A percentile compares a stretch with the other conserved stretches of the same genome.
Conservation (phyloP, 2,888 invertebrate genomes). For the Dryocosmus kuriphilus region DNA sequence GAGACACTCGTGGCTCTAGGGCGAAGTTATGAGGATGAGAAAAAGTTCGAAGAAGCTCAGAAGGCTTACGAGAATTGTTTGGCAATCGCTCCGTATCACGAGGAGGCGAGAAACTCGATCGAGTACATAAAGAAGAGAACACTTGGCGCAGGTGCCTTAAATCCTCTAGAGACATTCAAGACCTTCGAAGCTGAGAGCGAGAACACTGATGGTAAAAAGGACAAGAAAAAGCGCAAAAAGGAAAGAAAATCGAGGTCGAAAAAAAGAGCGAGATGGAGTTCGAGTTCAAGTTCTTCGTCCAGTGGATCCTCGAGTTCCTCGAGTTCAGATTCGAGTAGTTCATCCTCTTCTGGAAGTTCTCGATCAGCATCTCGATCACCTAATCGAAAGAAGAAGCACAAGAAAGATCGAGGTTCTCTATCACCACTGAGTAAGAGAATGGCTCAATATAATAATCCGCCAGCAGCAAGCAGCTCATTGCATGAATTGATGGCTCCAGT, state of each 20-base stretch:
- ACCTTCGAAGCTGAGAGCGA: slow-evolving; percentile 72
- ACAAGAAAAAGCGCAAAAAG: slow-evolving; percentile 78
- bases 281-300: slow-evolving; percentile 84
- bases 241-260: slow-evolving; percentile 76
- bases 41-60: slow-evolving; percentile 90
- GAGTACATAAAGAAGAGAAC: slow-evolving; percentile 88
- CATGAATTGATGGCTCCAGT: slow-evolving; percentile 79
- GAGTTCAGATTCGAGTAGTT: slow-evolving; percentile 81
- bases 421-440: slow-evolving; percentile 91
- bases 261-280: slow-evolving; percentile 77
- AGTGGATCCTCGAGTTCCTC: slow-evolving; percentile 84
- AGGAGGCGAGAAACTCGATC: slow-evolving; percentile 90
- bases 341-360: slow-evolving; percentile 78
- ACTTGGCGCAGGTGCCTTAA: slow-evolving; percentile 66
- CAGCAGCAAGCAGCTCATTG: slow-evolving; percentile 78
- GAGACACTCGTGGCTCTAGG: slow-evolving; percentile 95
- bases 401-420: slow-evolving; percentile 85
- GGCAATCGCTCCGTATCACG: slow-evolving; percentile 90
- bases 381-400: slow-evolving; percentile 76
- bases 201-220: slow-evolving; percentile 72
- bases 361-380: slow-evolving; percentile 74
- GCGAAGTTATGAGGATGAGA: slow-evolving; percentile 92
- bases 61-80: slow-evolving; percentile 92
- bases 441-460: slow-evolving; percentile 88
- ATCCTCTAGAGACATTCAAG: slow-evolving; percentile 72